phyloP scores from a whole-genome alignment of 2,797 vertebrate species.

The Phrynocephalus vlangalii region DNA sequence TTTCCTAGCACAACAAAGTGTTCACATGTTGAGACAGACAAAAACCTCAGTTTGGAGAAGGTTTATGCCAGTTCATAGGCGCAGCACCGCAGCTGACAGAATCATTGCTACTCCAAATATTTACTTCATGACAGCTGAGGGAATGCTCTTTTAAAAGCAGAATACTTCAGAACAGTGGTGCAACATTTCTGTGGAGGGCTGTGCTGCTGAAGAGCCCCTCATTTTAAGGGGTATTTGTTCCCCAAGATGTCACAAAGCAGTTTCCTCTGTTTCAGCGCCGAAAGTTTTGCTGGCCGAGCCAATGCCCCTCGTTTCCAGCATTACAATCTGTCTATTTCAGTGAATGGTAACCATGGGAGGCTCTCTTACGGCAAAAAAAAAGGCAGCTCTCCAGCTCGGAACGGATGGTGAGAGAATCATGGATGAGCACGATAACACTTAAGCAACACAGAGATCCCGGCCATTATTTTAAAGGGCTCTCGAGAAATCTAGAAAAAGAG shows the following conservation, averaged over 20 bases:
- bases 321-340: background rate
- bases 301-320: background rate
- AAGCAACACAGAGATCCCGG: background rate
- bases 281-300: background rate
- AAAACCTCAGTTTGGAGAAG: too few relatives aligned
- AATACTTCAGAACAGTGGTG: background rate
- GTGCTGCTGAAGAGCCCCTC: background rate
- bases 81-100: background rate
- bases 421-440: background rate
- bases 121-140: background rate
- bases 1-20: too few relatives aligned
- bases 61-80: too few relatives aligned
- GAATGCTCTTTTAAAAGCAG: background rate
- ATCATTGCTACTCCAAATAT: background rate
- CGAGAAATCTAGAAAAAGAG: background rate
- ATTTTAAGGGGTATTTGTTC: background rate
- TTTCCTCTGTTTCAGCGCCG: background rate
- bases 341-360: slow-evolving; percentile 6
- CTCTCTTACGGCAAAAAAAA: background rate
- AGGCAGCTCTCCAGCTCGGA: background rate
- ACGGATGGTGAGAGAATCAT: background rate
- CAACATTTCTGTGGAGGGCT: background rate
- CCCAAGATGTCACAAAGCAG: background rate
- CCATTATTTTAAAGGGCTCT: background rate
- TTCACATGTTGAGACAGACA: too few relatives aligned